Percentiles rank a stretch among this genome's conserved stretches.
Conservation (phyloP, 2,888 invertebrate genomes). For the Drepana falcataria region DNA sequence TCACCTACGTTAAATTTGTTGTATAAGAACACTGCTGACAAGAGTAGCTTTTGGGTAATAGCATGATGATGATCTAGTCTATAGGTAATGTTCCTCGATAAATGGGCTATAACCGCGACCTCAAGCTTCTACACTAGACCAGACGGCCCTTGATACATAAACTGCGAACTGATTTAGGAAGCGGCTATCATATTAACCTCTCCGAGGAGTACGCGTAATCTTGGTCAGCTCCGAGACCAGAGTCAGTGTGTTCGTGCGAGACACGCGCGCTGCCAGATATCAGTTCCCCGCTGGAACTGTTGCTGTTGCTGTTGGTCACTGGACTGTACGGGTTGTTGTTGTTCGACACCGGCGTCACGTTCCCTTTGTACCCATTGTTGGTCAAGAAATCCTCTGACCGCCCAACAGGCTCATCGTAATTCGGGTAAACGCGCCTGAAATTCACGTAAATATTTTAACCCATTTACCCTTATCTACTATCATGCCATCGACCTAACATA, state of each 20-base stretch:
- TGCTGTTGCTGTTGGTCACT: slow-evolving; percentile 73
- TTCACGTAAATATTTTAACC: background rate
- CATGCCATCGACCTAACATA: slow-evolving; percentile 15
- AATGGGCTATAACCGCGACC: background rate
- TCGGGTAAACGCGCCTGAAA: slow-evolving; percentile 67
- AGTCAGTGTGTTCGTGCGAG: slow-evolving; percentile 87
- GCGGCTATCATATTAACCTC: slow-evolving; percentile 61
- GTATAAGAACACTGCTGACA: no score
- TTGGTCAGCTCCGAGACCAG: slow-evolving; percentile 86
- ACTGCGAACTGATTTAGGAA: background rate
- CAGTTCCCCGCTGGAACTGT: slow-evolving; percentile 73
- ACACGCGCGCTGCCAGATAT: slow-evolving; percentile 76
- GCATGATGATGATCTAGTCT: no score
- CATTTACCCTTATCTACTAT: no score
- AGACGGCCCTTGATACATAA: no score
- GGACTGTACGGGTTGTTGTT: slow-evolving; percentile 74
- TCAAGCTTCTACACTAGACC: background rate
- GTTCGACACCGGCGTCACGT: slow-evolving; percentile 54
- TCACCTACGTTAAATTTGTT: no score
- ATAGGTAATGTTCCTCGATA: no score
- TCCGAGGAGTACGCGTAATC: slow-evolving; percentile 85
- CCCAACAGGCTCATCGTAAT: slow-evolving; percentile 56
- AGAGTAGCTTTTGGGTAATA: no score
- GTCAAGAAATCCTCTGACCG: slow-evolving; percentile 60
- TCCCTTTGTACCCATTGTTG: slow-evolving; percentile 67